Conservation (phyloP, 2,113 vertebrate genomes). For the Chauna torquata region DNA sequence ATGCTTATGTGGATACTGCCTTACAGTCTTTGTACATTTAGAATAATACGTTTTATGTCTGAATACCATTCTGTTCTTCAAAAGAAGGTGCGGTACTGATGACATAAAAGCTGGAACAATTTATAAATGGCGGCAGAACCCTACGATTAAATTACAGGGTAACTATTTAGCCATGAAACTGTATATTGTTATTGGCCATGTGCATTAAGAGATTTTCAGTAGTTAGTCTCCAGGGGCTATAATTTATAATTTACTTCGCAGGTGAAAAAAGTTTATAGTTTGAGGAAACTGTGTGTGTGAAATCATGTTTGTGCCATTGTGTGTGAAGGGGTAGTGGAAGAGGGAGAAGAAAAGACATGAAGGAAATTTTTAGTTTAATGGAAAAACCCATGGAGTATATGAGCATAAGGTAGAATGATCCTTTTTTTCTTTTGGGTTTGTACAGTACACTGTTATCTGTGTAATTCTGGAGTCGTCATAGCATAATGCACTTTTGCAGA, state of each 20-base stretch:
- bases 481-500: neutral
- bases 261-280: conserved; percentile 33
- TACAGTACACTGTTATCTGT: neutral
- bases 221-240: neutral
- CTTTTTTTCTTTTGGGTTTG: neutral
- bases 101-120: neutral
- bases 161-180: conserved; percentile 5
- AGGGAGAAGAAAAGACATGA: neutral
- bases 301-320: neutral
- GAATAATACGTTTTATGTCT: conserved; percentile 2
- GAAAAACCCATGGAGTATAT: neutral
- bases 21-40: neutral
- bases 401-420: neutral
- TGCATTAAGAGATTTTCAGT: neutral
- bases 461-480: neutral
- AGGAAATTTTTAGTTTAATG: neutral
- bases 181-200: neutral
- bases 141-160: conserved; percentile 41
- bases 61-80: neutral
- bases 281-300: neutral
- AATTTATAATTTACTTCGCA: conserved; percentile 32
- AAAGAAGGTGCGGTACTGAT: conserved; percentile 1
- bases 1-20: neutral
- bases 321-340: neutral
- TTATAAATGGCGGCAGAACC: neutral